Percentiles rank a stretch among this genome's conserved stretches.
Evolutionary conservation across 2,113 vertebrate genomes (phyloP).

Genomic region (Nothocercus nigrocapillus): DNA sequence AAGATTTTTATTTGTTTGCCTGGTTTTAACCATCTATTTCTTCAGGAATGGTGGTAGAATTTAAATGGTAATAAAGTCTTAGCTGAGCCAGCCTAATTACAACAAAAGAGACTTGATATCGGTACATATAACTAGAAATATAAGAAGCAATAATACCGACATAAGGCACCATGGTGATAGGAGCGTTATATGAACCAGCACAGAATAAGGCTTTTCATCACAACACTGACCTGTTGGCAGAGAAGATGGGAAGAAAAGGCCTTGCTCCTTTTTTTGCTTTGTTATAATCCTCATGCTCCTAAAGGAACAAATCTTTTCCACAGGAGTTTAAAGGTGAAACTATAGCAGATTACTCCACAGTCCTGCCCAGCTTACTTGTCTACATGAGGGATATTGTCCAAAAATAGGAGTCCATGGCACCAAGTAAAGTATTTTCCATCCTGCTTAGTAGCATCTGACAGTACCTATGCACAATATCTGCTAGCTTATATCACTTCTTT

Average conservation of each 20-base stretch:
- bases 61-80: neutral
- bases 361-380: neutral
- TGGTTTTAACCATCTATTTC: neutral
- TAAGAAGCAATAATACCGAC: neutral
- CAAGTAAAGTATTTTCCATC: neutral
- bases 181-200: neutral
- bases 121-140: neutral
- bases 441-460: neutral
- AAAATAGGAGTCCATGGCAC: neutral
- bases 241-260: neutral
- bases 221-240: neutral
- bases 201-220: neutral
- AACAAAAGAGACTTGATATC: neutral
- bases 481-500: neutral
- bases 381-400: neutral
- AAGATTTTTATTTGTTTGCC: neutral
- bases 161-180: neutral
- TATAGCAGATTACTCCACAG: neutral
- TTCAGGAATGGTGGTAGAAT: neutral
- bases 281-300: neutral
- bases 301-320: neutral
- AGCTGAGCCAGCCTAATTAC: neutral
- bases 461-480: accelerated
- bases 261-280: neutral
- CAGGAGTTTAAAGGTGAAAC: neutral